Conservation (phyloP, 1,140 invertebrate species). For the Leucophenga varia region DNA sequence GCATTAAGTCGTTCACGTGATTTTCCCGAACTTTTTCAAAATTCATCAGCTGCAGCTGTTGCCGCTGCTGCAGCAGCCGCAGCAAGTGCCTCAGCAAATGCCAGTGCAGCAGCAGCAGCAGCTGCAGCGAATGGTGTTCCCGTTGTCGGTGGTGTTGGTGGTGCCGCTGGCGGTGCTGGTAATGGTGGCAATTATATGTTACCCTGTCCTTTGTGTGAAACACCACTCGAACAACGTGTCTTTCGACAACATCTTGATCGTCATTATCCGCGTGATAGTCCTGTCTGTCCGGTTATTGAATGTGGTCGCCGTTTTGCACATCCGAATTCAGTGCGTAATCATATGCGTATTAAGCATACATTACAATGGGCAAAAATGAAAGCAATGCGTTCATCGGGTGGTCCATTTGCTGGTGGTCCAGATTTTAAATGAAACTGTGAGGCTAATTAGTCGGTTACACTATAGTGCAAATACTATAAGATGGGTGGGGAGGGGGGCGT, state of each 20-base stretch:
- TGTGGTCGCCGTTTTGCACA: conserved; percentile 75
- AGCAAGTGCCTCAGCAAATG: conserved; percentile 45
- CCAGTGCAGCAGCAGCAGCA: conserved; percentile 47
- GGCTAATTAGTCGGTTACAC: conserved; percentile 32
- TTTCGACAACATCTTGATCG: conserved; percentile 73
- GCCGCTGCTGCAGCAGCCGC: conserved; percentile 47
- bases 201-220: conserved; percentile 72
- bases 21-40: conserved; percentile 46
- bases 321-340: conserved; percentile 80
- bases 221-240: conserved; percentile 64
- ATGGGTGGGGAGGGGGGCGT: too few relatives aligned
- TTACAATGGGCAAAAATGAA: conserved; percentile 79
- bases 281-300: conserved; percentile 71
- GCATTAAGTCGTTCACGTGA: conserved; percentile 40
- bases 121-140: conserved; percentile 17
- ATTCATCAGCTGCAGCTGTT: conserved; percentile 41
- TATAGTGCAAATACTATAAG: conserved; percentile 17
- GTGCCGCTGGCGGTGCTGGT: conserved; percentile 16
- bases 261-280: conserved; percentile 80
- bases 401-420: conserved; percentile 53
- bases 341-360: conserved; percentile 79
- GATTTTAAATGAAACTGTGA: conserved; percentile 55
- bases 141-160: conserved; percentile 19
- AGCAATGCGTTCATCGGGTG: conserved; percentile 73
- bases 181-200: conserved; percentile 49